Percentiles rank a stretch among this genome's conserved stretches.
These are phyloP conservation scores for Germaria angustata DNA, from an alignment of 2,888 invertebrate species.

Conservation along the genomic window DNA sequence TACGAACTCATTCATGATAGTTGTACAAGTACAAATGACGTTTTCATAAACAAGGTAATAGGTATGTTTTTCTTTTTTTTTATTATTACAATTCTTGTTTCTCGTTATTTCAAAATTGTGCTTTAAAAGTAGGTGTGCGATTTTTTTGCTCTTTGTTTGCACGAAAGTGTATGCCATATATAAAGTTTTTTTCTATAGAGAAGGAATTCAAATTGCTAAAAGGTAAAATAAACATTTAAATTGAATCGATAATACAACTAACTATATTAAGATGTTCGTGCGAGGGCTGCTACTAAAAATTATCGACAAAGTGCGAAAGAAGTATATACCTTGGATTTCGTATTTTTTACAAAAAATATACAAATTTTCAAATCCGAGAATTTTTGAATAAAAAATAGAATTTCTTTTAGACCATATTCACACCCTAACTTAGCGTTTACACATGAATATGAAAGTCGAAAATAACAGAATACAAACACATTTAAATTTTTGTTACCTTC, in stretches of 20 bases:
- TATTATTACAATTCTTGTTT: slow-evolving; percentile 35
- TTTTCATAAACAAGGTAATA: slow-evolving; percentile 46
- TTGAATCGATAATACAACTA: slow-evolving; percentile 55
- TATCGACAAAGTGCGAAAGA: not conserved
- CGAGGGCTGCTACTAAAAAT: not conserved
- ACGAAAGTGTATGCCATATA: not conserved
- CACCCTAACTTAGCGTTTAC: no score
- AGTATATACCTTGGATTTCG: not conserved
- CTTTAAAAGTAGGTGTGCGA: slow-evolving; percentile 49
- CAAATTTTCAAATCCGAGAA: no score
- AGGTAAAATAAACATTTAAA: slow-evolving; percentile 41
- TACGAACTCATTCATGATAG: slow-evolving; percentile 21
- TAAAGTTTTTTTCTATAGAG: slow-evolving; percentile 32
- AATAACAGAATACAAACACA: no score
- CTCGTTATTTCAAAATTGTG: slow-evolving; percentile 28
- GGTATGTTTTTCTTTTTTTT: not conserved
- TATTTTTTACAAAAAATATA: no score
- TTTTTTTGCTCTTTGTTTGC: not conserved
- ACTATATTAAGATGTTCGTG: not conserved
- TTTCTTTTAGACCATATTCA: no score
- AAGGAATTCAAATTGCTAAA: slow-evolving; percentile 58
- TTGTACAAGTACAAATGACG: slow-evolving; percentile 48
- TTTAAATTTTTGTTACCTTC: not conserved
- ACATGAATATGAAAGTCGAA: no score
- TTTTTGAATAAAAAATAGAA: no score